Evolutionary conservation across 2,113 vertebrate genomes (phyloP).

Genomic region (Paradisaea rubra): DNA sequence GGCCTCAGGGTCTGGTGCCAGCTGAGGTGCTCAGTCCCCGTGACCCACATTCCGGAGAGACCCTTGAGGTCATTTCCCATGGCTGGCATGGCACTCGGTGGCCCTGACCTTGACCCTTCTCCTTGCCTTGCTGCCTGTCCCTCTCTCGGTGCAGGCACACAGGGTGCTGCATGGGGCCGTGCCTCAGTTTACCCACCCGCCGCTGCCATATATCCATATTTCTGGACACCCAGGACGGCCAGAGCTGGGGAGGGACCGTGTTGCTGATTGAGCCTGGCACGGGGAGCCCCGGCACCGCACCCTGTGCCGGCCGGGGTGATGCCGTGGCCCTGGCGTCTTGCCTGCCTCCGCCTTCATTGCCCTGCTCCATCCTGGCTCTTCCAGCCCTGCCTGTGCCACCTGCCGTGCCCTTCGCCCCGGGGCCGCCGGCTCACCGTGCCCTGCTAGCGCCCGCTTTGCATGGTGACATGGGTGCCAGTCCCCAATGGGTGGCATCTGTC

Average conservation of each 20-base stretch:
- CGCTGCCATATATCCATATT: fast-evolving
- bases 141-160: fast-evolving
- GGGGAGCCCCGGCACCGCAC: background rate
- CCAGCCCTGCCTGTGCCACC: background rate
- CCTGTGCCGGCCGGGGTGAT: background rate
- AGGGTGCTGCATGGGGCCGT: fast-evolving
- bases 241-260: fast-evolving
- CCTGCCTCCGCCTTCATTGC: background rate
- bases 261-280: fast-evolving
- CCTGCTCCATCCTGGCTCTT: background rate
- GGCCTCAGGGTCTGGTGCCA: fast-evolving
- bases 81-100: background rate
- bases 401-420: background rate
- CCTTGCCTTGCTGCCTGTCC: background rate
- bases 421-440: background rate
- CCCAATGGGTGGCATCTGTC: background rate
- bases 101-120: background rate
- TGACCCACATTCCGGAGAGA: background rate
- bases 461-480: background rate
- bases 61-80: background rate
- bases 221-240: fast-evolving
- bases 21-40: fast-evolving
- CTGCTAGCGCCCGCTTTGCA: background rate
- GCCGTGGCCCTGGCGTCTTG: fast-evolving
- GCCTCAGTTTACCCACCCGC: background rate